These are phyloP conservation scores for Pseudolaguvia tuberculata DNA, from an alignment of 2,113 vertebrate species.

Conservation along the genomic window DNA sequence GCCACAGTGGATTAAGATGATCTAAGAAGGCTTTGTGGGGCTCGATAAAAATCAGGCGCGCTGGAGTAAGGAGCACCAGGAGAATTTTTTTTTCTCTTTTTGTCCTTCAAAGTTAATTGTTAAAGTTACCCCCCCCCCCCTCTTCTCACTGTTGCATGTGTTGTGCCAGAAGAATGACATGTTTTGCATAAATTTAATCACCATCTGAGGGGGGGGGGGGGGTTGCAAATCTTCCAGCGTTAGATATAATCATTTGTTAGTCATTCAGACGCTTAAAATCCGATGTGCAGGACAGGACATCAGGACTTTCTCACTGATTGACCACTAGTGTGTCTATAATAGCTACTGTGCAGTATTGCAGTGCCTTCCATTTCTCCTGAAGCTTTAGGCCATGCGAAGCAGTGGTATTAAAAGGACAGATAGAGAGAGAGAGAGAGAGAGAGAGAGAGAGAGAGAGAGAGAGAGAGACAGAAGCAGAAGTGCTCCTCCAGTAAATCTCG, in stretches of 20 bases:
- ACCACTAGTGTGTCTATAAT: conserved; percentile 35
- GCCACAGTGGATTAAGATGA: conserved; percentile 95
- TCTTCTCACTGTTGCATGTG: conserved; percentile 31
- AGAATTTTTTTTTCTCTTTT: conserved; percentile 80
- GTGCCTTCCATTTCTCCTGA: conserved; percentile 41
- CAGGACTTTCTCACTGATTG: conserved; percentile 30
- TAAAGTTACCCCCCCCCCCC: conserved; percentile 73
- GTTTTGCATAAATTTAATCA: conserved; percentile 27
- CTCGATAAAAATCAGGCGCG: conserved; percentile 86
- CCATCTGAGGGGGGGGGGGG: not conserved
- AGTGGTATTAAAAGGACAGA: conserved; percentile 46
- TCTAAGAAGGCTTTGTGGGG: conserved; percentile 86
- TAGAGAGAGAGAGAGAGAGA: conserved; percentile 18
- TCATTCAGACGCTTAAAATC: conserved; percentile 9
- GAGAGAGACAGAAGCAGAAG: conserved; percentile 15
- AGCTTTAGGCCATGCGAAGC: conserved; percentile 44
- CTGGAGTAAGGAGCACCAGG: conserved; percentile 70
- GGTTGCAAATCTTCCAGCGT: not conserved
- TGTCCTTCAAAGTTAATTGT: conserved; percentile 92
- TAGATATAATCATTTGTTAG: conserved; percentile 15
- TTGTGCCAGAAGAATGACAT: conserved; percentile 7
- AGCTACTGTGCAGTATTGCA: conserved; percentile 33
- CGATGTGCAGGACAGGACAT: conserved; percentile 8
- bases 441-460: conserved; percentile 27
- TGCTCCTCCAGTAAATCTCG: conserved; percentile 47